Base-by-base conservation (phyloP, 2,888 invertebrate species). In the Melieria crassipennis region DNA sequence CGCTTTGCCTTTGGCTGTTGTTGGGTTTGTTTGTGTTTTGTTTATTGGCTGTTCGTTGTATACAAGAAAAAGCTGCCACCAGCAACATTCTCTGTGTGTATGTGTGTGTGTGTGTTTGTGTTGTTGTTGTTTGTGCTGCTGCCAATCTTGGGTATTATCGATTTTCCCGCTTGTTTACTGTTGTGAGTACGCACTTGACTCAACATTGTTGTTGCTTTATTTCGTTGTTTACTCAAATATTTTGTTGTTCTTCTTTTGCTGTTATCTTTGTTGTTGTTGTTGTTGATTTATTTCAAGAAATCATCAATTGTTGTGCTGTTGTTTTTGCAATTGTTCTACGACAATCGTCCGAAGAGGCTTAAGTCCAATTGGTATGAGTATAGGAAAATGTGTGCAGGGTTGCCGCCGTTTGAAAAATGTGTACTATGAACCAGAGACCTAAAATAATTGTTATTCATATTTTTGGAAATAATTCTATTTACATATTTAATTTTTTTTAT, bases 91-190 rank as follows among this genome's bases (percentile, higher is more conserved):
- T 1, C 30, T 30, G 30, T 30, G 50, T 3, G 50, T 50, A 2
- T 10, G 50, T 50, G 11, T 50, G 50, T 10, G 3, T 10, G 9
- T 50, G 50, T 60, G 52, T 69, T 16, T 65, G 9, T 50, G 50
- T 60, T 46, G 66, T 16, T 65, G 69, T 74, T 75, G 71, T 70
- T 73, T 71, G 70, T 75, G 70, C 79, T 30, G 78, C 78, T 82
- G 82, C 82, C 82, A 84, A 83, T 79, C 79, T 83, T 82, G 77
- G 78, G 78, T 77, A 78, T 76, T 82, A 81, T 83, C 78, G 82
- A 82, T 82, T 82, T 81, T 79, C 75, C 78, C 74, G 46, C 4
- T 62, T 47, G 13, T 62, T 48, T 48, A 16, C 45, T 62, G n/a
- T 48, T 13, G n/a, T 46, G 45, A 62, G 10, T 52, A n/a, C 11